These are phyloP conservation scores for Psilanteris sp. DNA, from an alignment of 1,140 invertebrate genomes.

Conservation along the genomic window DNA sequence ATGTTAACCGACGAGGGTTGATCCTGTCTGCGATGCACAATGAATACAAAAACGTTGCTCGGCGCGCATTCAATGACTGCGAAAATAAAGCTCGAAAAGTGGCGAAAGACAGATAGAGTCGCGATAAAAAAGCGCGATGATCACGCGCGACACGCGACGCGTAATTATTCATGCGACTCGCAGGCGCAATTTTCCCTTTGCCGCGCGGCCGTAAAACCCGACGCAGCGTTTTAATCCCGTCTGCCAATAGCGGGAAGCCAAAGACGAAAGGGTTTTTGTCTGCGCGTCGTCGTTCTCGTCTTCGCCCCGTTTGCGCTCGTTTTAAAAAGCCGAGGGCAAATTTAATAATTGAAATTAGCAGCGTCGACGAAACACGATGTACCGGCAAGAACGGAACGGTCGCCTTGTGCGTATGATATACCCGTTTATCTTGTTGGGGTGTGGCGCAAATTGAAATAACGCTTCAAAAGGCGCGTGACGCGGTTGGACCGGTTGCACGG, in stretches of 20 bases:
- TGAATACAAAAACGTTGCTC: slow-evolving; percentile 4
- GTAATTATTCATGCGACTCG: slow-evolving; percentile 57
- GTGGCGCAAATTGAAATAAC: slow-evolving; percentile 32
- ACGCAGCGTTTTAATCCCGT: slow-evolving; percentile 53
- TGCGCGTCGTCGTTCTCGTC: slow-evolving; percentile 19
- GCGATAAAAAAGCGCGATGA: slow-evolving; percentile 54
- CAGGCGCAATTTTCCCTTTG: neutral
- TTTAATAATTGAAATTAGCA: slow-evolving; percentile 64
- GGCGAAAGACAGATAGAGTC: slow-evolving; percentile 23
- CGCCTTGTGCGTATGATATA: slow-evolving; percentile 27
- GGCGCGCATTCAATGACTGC: slow-evolving; percentile 27
- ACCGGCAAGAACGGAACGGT: neutral
- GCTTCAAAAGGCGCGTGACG: slow-evolving; percentile 40
- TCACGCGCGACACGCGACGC: slow-evolving; percentile 38
- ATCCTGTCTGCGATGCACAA: slow-evolving; percentile 18
- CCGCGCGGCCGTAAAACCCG: slow-evolving; percentile 15
- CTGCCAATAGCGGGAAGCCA: slow-evolving; percentile 22
- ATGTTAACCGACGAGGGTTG: slow-evolving; percentile 22
- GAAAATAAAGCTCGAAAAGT: slow-evolving; percentile 38
- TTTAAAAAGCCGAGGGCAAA: slow-evolving; percentile 57
- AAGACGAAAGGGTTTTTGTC: slow-evolving; percentile 46
- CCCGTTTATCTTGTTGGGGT: slow-evolving; percentile 17
- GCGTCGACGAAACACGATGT: slow-evolving; percentile 15
- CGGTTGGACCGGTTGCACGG: slow-evolving; percentile 13
- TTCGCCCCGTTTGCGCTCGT: too few relatives aligned